Conservation (phyloP, 2,113 vertebrate species). For the Gymnorhina tibicen region DNA sequence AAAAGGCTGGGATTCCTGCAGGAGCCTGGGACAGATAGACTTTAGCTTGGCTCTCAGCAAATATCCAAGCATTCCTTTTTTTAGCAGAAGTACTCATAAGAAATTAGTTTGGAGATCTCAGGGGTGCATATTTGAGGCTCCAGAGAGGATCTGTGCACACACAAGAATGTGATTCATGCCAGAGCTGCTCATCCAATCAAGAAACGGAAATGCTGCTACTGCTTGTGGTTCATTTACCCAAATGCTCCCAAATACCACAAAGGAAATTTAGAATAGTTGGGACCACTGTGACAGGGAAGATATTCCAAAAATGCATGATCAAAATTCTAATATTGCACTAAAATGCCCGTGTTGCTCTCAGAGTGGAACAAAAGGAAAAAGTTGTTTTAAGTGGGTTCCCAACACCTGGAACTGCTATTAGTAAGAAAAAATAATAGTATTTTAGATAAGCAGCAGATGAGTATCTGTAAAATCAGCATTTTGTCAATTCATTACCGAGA, state of each 20-base stretch:
- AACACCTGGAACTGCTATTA: not conserved
- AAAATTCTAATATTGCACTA: not conserved
- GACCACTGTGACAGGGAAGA: not conserved
- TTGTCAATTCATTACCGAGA: not conserved
- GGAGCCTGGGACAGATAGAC: not conserved
- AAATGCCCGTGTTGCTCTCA: not conserved
- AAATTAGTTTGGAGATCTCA: conserved; percentile 33
- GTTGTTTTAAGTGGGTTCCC: not conserved
- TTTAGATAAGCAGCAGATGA: not conserved
- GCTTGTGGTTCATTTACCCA: conserved; percentile 52
- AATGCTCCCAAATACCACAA: not conserved
- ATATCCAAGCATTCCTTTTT: conserved; percentile 32
- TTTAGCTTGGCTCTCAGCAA: not conserved
- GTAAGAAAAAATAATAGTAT: not conserved
- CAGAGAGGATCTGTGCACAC: conserved; percentile 15
- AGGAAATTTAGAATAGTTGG: conserved; percentile 57
- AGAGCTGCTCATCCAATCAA: conserved; percentile 53
- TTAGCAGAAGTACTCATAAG: conserved; percentile 21
- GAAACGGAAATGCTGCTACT: conserved; percentile 51
- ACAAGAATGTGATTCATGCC: conserved; percentile 47
- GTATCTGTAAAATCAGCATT: not conserved
- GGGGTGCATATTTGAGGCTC: conserved; percentile 30
- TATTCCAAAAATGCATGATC: conserved; percentile 29
- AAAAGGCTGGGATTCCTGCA: not conserved
- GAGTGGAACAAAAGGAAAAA: not conserved